A percentile compares a stretch with the other conserved stretches of the same genome.
Evolutionary conservation across 2,888 invertebrate species (phyloP).

Genomic region (Leistus spinibarbis): DNA sequence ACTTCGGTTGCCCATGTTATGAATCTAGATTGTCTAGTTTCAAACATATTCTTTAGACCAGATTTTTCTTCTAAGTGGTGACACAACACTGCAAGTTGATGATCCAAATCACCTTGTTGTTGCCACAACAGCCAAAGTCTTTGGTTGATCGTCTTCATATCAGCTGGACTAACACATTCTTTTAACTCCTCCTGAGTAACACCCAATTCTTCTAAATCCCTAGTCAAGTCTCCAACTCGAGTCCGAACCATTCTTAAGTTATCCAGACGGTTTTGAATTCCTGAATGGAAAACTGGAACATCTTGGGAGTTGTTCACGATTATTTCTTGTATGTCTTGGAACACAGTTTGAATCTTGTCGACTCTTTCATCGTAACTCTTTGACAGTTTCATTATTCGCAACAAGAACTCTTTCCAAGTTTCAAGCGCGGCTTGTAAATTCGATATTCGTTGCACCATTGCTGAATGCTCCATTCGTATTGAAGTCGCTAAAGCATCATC

Average conservation of each 20-base stretch:
- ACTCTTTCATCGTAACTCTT: constrained; percentile 69
- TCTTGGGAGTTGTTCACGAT: constrained; percentile 63
- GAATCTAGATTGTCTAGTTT: constrained; percentile 68
- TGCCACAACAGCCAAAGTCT: constrained; percentile 79
- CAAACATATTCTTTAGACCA: constrained; percentile 73
- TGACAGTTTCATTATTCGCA: constrained; percentile 68
- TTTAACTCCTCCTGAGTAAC: constrained; percentile 81
- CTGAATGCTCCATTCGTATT: constrained; percentile 80
- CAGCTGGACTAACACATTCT: constrained; percentile 82
- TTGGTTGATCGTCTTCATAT: constrained; percentile 81
- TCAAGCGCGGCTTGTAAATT: constrained; percentile 80
- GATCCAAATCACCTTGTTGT: constrained; percentile 80
- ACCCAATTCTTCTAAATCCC: constrained; percentile 72
- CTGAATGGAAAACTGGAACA: constrained; percentile 64
- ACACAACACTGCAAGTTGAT: constrained; percentile 74
- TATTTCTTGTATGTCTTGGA: constrained; percentile 68
- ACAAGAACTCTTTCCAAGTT: constrained; percentile 80
- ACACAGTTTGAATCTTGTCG: constrained; percentile 64
- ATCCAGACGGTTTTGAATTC: constrained; percentile 69
- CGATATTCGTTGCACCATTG: constrained; percentile 76
- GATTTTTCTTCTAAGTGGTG: constrained; percentile 77
- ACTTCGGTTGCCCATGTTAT: constrained; percentile 73
- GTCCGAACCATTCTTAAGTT: constrained; percentile 66
- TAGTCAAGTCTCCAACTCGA: constrained; percentile 63
- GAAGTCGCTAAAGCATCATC: constrained; percentile 80